Conservation (phyloP, 2,113 vertebrate species). For the Benitochromis conjunctus region DNA sequence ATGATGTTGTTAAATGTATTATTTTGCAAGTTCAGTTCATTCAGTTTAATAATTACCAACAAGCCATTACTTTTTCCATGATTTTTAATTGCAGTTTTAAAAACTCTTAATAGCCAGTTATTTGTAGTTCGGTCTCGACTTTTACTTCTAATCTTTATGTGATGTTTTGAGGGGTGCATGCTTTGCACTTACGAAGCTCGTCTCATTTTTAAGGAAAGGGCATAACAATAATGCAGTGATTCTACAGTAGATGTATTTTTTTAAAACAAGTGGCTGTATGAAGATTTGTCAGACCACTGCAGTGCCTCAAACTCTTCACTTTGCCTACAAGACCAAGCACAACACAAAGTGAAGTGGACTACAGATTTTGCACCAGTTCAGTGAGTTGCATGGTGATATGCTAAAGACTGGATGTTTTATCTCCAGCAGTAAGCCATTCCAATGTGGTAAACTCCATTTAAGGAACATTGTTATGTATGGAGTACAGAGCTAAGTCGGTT, state of each 20-base stretch:
- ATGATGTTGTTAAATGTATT: not conserved
- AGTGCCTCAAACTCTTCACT: slow-evolving; percentile 39
- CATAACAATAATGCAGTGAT: not conserved
- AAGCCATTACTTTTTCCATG: not conserved
- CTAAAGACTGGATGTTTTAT: not conserved
- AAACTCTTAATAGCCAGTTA: not conserved
- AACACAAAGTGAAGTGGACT: not conserved
- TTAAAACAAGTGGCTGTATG: not conserved
- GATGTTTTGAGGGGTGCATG: not conserved
- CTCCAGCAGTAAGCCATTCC: not conserved
- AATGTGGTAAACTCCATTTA: not conserved
- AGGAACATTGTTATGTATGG: not conserved
- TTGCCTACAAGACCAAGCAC: not conserved
- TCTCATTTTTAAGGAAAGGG: not conserved
- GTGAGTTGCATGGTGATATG: not conserved
- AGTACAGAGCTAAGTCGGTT: not conserved
- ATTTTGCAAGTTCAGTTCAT: not conserved
- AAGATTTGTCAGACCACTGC: not conserved
- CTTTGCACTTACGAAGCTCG: not conserved
- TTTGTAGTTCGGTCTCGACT: not conserved
- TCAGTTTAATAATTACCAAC: not conserved
- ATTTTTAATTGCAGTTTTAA: not conserved
- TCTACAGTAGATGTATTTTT: not conserved
- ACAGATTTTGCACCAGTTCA: not conserved
- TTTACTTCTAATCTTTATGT: not conserved